phyloP scores from a whole-genome alignment of 2,888 invertebrate species.

The Melangyna quadrimaculata region DNA sequence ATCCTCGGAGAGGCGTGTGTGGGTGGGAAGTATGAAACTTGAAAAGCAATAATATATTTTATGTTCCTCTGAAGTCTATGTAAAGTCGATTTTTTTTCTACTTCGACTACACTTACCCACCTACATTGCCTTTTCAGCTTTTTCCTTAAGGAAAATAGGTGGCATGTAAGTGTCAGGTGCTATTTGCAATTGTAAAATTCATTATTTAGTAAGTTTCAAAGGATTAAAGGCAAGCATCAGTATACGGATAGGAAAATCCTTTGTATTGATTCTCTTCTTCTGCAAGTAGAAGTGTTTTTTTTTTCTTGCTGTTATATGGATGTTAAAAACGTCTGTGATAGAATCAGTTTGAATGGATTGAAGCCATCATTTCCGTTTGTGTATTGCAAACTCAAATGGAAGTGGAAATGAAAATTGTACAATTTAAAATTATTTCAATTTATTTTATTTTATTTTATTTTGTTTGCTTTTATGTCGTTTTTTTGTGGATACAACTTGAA shows the following conservation, averaged over 20 bases:
- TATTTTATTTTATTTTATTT: background rate
- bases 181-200: slow-evolving; percentile 26
- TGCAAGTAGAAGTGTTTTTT: background rate
- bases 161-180: no score
- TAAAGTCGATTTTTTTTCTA: background rate
- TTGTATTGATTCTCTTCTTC: slow-evolving; percentile 44
- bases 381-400: slow-evolving; percentile 13
- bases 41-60: background rate
- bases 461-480: background rate
- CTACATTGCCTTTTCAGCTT: background rate
- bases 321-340: background rate
- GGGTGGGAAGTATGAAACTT: background rate
- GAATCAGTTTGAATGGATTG: slow-evolving; percentile 18
- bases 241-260: slow-evolving; percentile 6
- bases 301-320: background rate
- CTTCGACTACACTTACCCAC: background rate
- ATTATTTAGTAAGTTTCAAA: slow-evolving; percentile 33
- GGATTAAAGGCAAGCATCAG: slow-evolving; percentile 20
- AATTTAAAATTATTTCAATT: slow-evolving; percentile 36
- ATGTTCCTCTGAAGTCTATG: background rate
- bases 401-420: slow-evolving; percentile 36
- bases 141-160: background rate
- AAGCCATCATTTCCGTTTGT: slow-evolving; percentile 21
- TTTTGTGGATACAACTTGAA: background rate
- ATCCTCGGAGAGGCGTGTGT: background rate